A percentile compares a stretch with the other conserved stretches of the same genome.
Conservation (phyloP, 1,140 invertebrate genomes). For the Pseudoatta argentina region DNA sequence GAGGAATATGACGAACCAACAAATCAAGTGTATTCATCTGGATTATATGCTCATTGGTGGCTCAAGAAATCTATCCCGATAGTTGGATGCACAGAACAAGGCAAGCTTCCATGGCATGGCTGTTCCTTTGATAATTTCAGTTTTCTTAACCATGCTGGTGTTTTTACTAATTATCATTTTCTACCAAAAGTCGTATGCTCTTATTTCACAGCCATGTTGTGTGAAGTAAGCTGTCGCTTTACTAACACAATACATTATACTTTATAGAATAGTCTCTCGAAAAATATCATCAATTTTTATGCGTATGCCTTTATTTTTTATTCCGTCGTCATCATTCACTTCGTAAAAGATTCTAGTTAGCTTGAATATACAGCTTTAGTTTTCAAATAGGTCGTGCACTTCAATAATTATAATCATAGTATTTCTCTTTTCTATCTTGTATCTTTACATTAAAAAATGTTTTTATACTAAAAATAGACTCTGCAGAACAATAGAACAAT, state of each 20-base stretch:
- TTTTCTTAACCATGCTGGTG: constrained; percentile 74
- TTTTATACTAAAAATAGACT: not conserved
- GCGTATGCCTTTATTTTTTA: constrained; percentile 27
- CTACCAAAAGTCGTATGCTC: constrained; percentile 59
- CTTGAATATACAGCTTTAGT: constrained; percentile 13
- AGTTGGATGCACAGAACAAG: constrained; percentile 83
- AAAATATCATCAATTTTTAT: not conserved
- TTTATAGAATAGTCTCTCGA: constrained; percentile 37
- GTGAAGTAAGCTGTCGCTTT: constrained; percentile 86
- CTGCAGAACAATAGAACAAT: not conserved
- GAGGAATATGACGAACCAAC: constrained; percentile 62
- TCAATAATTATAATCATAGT: not conserved
- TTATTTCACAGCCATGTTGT: constrained; percentile 86
- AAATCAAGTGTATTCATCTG: constrained; percentile 90
- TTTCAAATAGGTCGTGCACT: constrained; percentile 59
- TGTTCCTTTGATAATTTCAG: constrained; percentile 78
- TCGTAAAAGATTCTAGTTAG: constrained; percentile 25
- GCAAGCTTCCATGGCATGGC: constrained; percentile 87
- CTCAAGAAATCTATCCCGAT: constrained; percentile 94
- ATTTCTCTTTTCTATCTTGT: constrained; percentile 13
- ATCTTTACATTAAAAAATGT: not conserved
- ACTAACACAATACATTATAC: constrained; percentile 73
- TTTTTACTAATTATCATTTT: constrained; percentile 80
- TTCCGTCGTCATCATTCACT: not conserved
- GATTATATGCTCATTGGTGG: constrained; percentile 96